A percentile compares a stretch with the other conserved stretches of the same genome.
These are phyloP conservation scores for Monochamus alternatus DNA, from an alignment of 2,888 invertebrate genomes.

Conservation along the genomic window DNA sequence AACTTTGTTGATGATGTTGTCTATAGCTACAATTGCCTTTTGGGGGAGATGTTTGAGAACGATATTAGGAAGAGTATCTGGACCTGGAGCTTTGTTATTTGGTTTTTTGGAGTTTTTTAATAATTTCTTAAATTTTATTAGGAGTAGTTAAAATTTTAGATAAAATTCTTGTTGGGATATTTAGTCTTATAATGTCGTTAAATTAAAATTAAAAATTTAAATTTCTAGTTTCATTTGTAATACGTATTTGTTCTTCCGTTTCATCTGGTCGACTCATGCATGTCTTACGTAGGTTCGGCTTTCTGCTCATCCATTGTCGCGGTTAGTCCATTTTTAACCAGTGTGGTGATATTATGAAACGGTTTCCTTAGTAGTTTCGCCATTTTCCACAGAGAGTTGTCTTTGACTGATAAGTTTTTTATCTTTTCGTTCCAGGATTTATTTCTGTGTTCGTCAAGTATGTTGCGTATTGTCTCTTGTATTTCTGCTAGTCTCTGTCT, in stretches of 20 bases:
- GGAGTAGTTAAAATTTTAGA: too few relatives aligned
- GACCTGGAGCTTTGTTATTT: neutral
- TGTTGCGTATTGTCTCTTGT: neutral
- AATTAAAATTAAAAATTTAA: too few relatives aligned
- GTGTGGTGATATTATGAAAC: neutral
- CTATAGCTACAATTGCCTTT: neutral
- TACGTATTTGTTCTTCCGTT: neutral
- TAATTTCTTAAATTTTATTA: too few relatives aligned
- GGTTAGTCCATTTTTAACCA: neutral
- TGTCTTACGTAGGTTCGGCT: neutral
- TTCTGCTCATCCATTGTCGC: neutral
- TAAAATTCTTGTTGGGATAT: too few relatives aligned
- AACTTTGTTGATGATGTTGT: too few relatives aligned
- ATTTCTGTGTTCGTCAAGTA: neutral
- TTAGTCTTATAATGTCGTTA: too few relatives aligned
- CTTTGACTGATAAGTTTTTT: neutral
- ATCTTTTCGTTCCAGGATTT: neutral
- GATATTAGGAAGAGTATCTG: neutral
- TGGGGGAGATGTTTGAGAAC: neutral
- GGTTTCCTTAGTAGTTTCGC: neutral
- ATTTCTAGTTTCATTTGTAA: neutral
- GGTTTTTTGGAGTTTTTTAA: neutral
- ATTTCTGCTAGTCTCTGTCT: neutral
- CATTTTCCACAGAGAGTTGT: neutral
- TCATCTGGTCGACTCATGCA: neutral